Evolutionary conservation across 2,113 vertebrate genomes (phyloP).

Genomic region (Picathartes gymnocephalus): DNA sequence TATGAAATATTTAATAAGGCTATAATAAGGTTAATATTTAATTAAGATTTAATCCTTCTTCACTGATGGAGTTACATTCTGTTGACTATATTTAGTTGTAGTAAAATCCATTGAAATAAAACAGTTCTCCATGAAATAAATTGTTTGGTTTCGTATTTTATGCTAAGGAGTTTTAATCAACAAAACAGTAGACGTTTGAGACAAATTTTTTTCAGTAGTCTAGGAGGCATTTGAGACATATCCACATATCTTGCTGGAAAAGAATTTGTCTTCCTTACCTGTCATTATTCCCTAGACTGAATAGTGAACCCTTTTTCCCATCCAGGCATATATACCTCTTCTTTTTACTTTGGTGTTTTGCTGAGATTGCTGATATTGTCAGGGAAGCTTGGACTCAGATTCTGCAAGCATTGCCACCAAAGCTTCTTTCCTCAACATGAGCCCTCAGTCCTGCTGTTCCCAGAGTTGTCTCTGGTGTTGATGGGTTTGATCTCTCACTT

Average conservation of each 20-base stretch:
- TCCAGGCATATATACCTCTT: not conserved
- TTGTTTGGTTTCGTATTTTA: not conserved
- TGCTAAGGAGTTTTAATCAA: not conserved
- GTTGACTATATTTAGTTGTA: not conserved
- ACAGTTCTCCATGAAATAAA: not conserved
- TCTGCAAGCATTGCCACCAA: not conserved
- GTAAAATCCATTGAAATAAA: not conserved
- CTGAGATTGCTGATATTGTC: not conserved
- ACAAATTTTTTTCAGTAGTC: not conserved
- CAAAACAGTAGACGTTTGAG: not conserved
- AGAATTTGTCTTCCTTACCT: not conserved
- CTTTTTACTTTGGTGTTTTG: not conserved
- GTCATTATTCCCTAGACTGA: not conserved
- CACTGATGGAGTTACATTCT: not conserved
- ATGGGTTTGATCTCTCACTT: not conserved
- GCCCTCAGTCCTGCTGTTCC: not conserved
- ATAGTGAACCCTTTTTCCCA: not conserved
- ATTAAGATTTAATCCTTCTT: too few species aligned
- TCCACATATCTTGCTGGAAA: not conserved
- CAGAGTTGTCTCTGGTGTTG: not conserved
- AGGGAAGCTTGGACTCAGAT: not conserved
- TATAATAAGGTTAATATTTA: too few species aligned
- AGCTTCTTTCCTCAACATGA: fast-evolving
- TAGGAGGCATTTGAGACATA: not conserved
- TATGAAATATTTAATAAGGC: too few species aligned